These are phyloP conservation scores for Poicephalus meyeri DNA, from an alignment of 2,113 vertebrate species.

Conservation along the genomic window DNA sequence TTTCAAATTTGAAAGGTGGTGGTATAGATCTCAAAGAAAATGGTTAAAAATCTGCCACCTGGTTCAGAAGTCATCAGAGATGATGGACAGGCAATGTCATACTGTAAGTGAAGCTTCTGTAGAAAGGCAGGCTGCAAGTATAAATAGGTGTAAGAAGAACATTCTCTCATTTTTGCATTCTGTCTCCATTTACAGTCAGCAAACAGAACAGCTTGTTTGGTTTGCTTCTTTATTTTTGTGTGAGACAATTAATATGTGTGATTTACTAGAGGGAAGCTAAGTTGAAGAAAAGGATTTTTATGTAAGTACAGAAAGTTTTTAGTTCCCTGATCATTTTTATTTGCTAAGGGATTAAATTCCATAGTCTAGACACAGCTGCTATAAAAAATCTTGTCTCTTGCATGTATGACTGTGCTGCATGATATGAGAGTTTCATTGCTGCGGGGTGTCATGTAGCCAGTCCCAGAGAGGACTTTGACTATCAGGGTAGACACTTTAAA, in stretches of 20 bases:
- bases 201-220: neutral
- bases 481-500: neutral
- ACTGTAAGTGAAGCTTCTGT: neutral
- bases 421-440: neutral
- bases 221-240: neutral
- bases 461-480: neutral
- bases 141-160: neutral
- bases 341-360: constrained; percentile 8
- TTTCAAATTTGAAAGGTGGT: neutral
- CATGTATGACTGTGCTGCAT: neutral
- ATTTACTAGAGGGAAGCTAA: neutral
- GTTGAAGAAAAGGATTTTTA: constrained; percentile 22
- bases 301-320: constrained; percentile 7
- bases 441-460: neutral
- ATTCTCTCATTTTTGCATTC: neutral
- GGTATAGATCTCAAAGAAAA: neutral
- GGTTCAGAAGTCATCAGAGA: neutral
- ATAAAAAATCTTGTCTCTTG: neutral
- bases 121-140: neutral
- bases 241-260: neutral
- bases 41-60: neutral
- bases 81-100: neutral
- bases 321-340: constrained; percentile 15
- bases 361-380: neutral
- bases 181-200: neutral